Evolutionary conservation across 1,140 invertebrate species (phyloP), one percentile per base, ranked within the genome.

Genomic region (Bombus picipes): DNA sequence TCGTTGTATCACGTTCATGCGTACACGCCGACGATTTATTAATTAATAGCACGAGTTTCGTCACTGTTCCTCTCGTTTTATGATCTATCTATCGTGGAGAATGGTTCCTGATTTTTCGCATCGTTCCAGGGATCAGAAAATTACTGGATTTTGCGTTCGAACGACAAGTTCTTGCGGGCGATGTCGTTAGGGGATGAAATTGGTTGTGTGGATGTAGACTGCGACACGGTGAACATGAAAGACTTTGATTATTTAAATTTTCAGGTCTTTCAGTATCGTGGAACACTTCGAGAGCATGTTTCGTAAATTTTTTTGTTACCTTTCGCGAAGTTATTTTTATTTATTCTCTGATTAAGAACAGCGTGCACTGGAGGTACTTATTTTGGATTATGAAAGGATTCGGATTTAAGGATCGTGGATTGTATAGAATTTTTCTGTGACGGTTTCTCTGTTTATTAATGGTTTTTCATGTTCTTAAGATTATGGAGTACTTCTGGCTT

Each of bases 1-100:
- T 53, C n/a, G 57, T 53, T 65, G 57, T 76, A 62, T 47, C 70
- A 37, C 25, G 37, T 71, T 71, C 37, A n/a, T 68, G 70, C 12
- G 70, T 41, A 71, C 70, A 70, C 34, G 68, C 22, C 18, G 34
- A 71, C 70, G 39, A 22, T 71, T 39, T 41, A 39, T 71, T 41
- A 71, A 41, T 71, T 71, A 71, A 41, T 41, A 15, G 13, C 28
- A 71, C 70, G 39, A 41, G 37, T 72, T n/a, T 71, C 37, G 34
- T 70, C 68, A 28, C 70, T 72, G 25, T n/a, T 41, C 70, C 25
- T 72, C 70, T 72, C 39, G 37, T 39, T n/a, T 70, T 15, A 72
- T 28, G 28, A 68, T 68, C 70, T 72, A 39, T 32, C 25, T 39
- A 25, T 37, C 25, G 9, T 13, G 34, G 12, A 39, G 28, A 71